Base-by-base conservation (phyloP, 2,888 invertebrate genomes). In the Caenorhabditis japonica region DNA sequence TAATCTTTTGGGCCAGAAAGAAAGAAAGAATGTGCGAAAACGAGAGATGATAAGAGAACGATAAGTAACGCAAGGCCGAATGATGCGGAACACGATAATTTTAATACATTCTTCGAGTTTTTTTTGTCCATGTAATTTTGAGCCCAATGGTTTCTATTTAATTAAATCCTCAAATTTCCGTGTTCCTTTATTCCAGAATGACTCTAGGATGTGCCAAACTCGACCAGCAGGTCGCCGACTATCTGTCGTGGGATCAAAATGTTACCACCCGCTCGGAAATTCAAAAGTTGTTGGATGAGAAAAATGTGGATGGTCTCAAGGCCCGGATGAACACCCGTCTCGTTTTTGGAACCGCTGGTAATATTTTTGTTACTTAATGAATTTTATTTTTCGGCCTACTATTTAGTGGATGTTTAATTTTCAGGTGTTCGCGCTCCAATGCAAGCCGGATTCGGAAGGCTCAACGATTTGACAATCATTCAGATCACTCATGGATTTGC, bases 401-500 rank as follows among this genome's bases (percentile, higher is more conserved):
- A n/a, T n/a, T n/a, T n/a, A n/a, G n/a, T n/a, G n/a, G n/a, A 34
- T 10, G 12, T 34, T 34, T 34, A 12, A 34, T 38, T 59, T 69
- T 51, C 76, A 89, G 90, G 97, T 0, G 90, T 99, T 33, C 91
- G 99, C 76, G 94, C 93, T 0, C 91, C 91, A 76, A 97, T 99
- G 97, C 93, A 92, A 17, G 93, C 95, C 15, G 99, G 99, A 0
- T 96, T 93, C 88, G 92, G 91, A 78, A 92, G 93, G 76, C 94
- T 99, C 93, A 99, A 99, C 88, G 97, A 99, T 88, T 91, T 99
- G 44, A 94, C 96, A 0, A 89, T 92, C 61, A 91, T 99, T 51
- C 99, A 99, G 59, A 64, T 0, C 95, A 92, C 87, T 1, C 85
- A 85, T 44, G 87, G 86, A 25, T 77, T 87, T 60, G 84, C 85